Evolutionary conservation across 2,888 invertebrate species (phyloP).

Genomic region (Thereva unica): DNA sequence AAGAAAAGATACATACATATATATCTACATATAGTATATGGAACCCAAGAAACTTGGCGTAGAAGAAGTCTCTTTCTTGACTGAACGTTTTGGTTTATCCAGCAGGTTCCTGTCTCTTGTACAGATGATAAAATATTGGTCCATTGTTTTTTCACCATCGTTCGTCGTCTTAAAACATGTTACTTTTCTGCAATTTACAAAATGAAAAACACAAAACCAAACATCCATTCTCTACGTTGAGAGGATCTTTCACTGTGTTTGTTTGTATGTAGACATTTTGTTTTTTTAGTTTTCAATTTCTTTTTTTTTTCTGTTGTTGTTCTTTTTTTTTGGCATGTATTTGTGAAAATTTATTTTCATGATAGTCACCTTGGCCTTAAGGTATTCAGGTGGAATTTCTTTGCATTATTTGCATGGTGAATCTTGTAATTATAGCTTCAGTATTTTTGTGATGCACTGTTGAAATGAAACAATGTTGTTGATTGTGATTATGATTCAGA

Average conservation of each 20-base stretch:
- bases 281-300: slow-evolving; percentile 5
- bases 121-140: slow-evolving; percentile 48
- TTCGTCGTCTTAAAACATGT: slow-evolving; percentile 34
- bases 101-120: slow-evolving; percentile 36
- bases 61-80: slow-evolving; percentile 4
- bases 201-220: background rate
- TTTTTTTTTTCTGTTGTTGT: background rate
- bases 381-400: no score
- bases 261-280: background rate
- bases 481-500: no score
- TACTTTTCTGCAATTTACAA: slow-evolving; percentile 33
- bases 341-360: background rate
- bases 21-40: no score
- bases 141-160: slow-evolving; percentile 45
- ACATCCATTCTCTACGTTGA: background rate
- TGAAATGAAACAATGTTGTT: no score
- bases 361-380: slow-evolving; percentile 29
- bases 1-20: background rate
- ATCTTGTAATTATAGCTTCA: no score
- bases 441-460: no score
- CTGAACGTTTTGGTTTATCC: slow-evolving; percentile 30
- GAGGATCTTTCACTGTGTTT: background rate
- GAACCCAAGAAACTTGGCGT: no score
- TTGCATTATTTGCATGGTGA: no score
- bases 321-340: slow-evolving; percentile 13